A percentile compares a stretch with the other conserved stretches of the same genome.
Evolutionary conservation across 2,888 invertebrate species (phyloP).

Genomic region (Apodemia zela): DNA sequence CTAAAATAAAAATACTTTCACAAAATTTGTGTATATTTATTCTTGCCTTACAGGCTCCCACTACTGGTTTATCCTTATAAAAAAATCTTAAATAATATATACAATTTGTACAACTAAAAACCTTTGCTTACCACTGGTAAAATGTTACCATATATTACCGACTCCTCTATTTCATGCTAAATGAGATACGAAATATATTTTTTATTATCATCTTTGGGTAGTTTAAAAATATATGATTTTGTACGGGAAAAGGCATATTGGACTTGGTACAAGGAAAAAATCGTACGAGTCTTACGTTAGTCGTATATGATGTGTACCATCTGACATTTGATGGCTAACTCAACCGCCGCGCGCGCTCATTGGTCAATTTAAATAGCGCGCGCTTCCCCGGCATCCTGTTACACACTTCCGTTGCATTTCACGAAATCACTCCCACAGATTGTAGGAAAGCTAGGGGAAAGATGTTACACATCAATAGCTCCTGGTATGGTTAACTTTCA

Average conservation of each 20-base stretch:
- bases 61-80: neutral
- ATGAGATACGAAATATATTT: neutral
- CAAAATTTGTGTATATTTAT: neutral
- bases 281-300: too few relatives aligned
- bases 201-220: neutral
- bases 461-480: too few relatives aligned
- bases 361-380: too few relatives aligned
- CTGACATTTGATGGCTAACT: too few relatives aligned
- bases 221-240: neutral
- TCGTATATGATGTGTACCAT: too few relatives aligned
- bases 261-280: too few relatives aligned
- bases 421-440: too few relatives aligned
- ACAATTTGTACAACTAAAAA: slow-evolving; percentile 8
- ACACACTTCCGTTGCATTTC: too few relatives aligned
- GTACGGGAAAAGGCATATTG: neutral
- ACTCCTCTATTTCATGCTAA: neutral
- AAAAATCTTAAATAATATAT: slow-evolving; percentile 8
- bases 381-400: too few relatives aligned
- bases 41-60: neutral
- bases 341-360: too few relatives aligned
- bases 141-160: neutral
- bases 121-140: neutral
- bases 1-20: slow-evolving; percentile 15
- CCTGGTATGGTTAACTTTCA: too few relatives aligned
- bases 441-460: too few relatives aligned